Conservation (phyloP, 2,888 invertebrate genomes). For the Himalopsyche kuldschensis region DNA sequence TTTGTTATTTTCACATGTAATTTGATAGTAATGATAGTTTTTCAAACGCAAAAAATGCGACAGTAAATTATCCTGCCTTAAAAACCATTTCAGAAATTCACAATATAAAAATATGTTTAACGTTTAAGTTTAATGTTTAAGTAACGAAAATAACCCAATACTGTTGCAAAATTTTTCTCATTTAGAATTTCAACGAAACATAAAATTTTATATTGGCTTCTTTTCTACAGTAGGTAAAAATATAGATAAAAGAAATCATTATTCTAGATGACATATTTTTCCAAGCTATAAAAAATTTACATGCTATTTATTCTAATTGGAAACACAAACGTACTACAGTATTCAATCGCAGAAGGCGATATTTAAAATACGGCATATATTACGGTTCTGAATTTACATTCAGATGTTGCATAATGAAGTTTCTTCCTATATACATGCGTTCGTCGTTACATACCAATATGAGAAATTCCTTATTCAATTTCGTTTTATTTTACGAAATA, state of each 20-base stretch:
- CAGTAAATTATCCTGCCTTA: no score
- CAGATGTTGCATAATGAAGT: background rate
- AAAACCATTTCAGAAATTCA: no score
- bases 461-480: background rate
- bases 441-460: background rate
- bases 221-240: background rate
- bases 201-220: background rate
- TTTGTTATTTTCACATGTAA: no score
- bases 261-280: background rate
- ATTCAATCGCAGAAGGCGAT: background rate
- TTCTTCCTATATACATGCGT: background rate
- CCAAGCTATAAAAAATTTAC: background rate
- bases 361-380: background rate
- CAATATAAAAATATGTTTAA: no score
- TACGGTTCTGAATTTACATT: background rate
- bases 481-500: background rate
- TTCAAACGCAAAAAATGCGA: no score
- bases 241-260: background rate
- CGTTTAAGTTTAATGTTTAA: no score
- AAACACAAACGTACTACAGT: background rate
- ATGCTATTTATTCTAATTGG: background rate
- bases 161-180: background rate
- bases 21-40: no score
- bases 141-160: background rate
- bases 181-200: background rate